Base-by-base conservation (phyloP, 2,113 vertebrate genomes). In the Phyllostomus discolor region DNA sequence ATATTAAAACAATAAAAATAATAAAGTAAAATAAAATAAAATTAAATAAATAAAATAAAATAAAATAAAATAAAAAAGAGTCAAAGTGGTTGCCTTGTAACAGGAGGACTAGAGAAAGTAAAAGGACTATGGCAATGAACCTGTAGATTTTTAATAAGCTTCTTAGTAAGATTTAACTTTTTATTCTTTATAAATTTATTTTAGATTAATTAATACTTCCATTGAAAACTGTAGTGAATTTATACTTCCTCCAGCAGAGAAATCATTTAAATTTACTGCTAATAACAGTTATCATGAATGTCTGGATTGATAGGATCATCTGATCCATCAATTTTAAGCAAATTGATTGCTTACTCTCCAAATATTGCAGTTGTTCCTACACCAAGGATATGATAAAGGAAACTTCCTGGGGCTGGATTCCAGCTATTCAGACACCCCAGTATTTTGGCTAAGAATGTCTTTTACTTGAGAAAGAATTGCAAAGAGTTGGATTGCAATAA, bases 381-480 rank as follows among this genome's bases (percentile, higher is more conserved):
- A 97, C 66, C 19, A 80, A 75, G 52, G 9, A 1, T 52, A 50
- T 33, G 76, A 95, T 62, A 92, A 84, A 94, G 73, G 52, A 86
- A 84, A 76, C 52, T 94, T 92, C 94, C 84, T 97, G 50, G 52
- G 90, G 15, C 52, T 96, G 26, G 33, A 89, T 26, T 92, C 38
- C 26, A 92, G 66, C 92, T 93, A 96, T 72, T 50, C 90, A 95
- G 94, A 96, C 92, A 90, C 95, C 96, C 90, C 96, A 95, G 94
- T 81, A 92, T 91, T 96, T 95, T 98, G 94, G 95, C 92, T 88
- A 82, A 76, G 81, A 73, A 57, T 57, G 79, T 7, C 20, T 52
- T 94, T 90, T 88, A 90, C 76, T 96, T 97, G 94, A 94, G 81
- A 95, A 97, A 98, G 92, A 97, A 90, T 95, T 96, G 97, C 86